A percentile compares a stretch with the other conserved stretches of the same genome.
phyloP scores from a whole-genome alignment of 2,888 invertebrate genomes.

The Dyspetes luteomarginatus region DNA sequence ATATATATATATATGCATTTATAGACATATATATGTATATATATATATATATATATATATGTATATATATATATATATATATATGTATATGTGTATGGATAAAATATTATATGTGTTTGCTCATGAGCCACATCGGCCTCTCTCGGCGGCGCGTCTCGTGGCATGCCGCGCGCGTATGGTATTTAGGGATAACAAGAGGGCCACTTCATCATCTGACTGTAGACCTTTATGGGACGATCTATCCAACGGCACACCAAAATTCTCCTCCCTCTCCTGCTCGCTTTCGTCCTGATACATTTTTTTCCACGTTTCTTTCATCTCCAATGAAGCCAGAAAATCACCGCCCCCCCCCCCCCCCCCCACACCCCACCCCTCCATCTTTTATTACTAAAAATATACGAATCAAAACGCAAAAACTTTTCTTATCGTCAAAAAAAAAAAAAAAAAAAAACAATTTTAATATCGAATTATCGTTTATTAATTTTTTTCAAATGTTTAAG shows the following conservation, averaged over 20 bases:
- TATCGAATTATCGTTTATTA: no score
- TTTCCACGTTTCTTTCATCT: background rate
- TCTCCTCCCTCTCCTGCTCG: slow-evolving; percentile 28
- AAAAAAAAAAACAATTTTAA: no score
- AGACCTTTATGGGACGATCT: slow-evolving; percentile 41
- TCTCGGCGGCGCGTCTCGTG: slow-evolving; percentile 37
- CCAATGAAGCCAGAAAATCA: no score
- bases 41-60: no score
- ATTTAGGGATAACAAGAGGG: slow-evolving; percentile 82
- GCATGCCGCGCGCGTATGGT: slow-evolving; percentile 71
- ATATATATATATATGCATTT: slow-evolving; percentile 3
- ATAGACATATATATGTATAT: no score
- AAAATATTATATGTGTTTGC: slow-evolving; percentile 77
- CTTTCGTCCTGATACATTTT: slow-evolving; percentile 41
- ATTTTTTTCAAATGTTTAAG: background rate
- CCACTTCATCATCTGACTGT: slow-evolving; percentile 80
- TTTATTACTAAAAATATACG: no score
- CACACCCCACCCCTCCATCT: no score
- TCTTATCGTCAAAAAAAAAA: no score
- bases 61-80: background rate
- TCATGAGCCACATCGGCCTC: slow-evolving; percentile 77
- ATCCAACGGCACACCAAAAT: slow-evolving; percentile 35
- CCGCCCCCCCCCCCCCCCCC: no score
- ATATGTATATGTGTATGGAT: slow-evolving; percentile 1
- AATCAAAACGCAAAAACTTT: no score